A percentile compares a stretch with the other conserved stretches of the same genome.
These are phyloP conservation scores for Cavia aperea DNA, from an alignment of 2,113 vertebrate genomes.

Conservation along the genomic window DNA sequence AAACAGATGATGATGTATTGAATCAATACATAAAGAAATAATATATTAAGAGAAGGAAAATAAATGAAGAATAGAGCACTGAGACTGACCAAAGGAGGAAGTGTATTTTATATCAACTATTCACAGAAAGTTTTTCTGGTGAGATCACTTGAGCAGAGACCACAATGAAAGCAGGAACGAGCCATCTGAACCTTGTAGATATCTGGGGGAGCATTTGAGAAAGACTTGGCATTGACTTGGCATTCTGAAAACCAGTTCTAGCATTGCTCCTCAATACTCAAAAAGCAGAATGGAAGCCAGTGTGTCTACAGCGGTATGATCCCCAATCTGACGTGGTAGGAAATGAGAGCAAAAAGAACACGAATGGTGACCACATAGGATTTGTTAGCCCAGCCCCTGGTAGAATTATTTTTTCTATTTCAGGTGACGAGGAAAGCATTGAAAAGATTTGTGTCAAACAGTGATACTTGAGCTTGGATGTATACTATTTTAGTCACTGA, in stretches of 20 bases:
- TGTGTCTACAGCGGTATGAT: not conserved
- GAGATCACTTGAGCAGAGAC: not conserved
- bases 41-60: not conserved
- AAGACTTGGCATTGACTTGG: not conserved
- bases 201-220: not conserved
- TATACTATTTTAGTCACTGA: not conserved
- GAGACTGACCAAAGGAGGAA: not conserved
- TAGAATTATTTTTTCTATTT: not conserved
- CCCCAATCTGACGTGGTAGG: not conserved
- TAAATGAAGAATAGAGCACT: not conserved
- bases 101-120: not conserved
- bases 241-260: too few relatives aligned
- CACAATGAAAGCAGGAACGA: not conserved
- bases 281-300: not conserved
- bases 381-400: not conserved
- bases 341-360: not conserved
- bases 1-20: not conserved
- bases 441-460: not conserved
- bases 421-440: not conserved
- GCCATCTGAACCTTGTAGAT: not conserved
- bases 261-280: not conserved
- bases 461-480: not conserved
- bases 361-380: not conserved
- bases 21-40: not conserved
- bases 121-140: not conserved